phyloP scores from a whole-genome alignment of 1,140 invertebrate genomes.

The Pseudobourletiella spinata region DNA sequence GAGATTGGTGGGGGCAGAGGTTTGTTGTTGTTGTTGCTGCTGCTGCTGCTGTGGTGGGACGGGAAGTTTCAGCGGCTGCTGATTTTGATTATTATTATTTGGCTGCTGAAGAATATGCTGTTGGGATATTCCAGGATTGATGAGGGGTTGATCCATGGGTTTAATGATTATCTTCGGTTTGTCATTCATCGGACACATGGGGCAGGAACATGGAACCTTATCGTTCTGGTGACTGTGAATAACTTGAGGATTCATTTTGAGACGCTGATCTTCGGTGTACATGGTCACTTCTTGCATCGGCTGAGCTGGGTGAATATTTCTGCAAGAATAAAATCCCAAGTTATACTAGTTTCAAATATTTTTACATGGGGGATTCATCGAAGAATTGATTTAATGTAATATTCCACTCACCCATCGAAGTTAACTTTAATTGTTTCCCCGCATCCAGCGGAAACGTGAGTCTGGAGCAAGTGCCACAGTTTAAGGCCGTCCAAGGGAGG shows the following conservation, averaged over 20 bases:
- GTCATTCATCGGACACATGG: background rate
- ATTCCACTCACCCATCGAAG: slow-evolving; percentile 4
- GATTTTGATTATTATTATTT: background rate
- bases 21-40: too few species aligned
- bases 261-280: background rate
- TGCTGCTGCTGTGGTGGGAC: too few species aligned
- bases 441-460: background rate
- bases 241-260: background rate
- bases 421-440: background rate
- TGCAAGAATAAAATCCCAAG: background rate
- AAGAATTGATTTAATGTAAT: too few species aligned
- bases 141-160: background rate
- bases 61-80: background rate
- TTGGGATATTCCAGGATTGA: background rate
- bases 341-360: too few species aligned
- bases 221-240: background rate
- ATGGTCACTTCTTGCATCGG: background rate
- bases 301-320: background rate
- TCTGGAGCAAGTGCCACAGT: slow-evolving; percentile 4
- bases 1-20: background rate
- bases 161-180: background rate
- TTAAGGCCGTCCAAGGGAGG: slow-evolving; percentile 6
- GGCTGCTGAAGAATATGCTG: background rate
- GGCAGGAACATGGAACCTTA: background rate
- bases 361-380: too few species aligned